Base-by-base conservation (phyloP, 2,797 vertebrate species). In the Chrosomus eos region DNA sequence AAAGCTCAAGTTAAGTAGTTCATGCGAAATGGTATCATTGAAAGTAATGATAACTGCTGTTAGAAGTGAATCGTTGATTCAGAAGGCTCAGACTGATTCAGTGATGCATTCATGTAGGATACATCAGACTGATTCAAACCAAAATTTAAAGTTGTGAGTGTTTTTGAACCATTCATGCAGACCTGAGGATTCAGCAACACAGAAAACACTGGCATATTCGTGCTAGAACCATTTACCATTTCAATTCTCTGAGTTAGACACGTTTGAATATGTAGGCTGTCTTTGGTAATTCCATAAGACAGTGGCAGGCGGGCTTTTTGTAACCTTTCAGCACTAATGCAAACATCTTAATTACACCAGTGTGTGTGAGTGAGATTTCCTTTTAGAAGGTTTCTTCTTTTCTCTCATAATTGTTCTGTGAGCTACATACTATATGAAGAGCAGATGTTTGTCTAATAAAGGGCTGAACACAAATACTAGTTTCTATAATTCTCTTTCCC, bases 381-480 rank as follows among this genome's bases (percentile, higher is more conserved):
- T 86, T 85, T 86, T 48, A 55, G 84, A 78, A 68, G 77, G 76
- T 83, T 85, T 83, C 72, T 85, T 80, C 36, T 85, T 86, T 85
- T 81, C 23, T 40, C 62, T 80, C 33, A 1, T 58, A 33, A 38
- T 68, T 53, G 21, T 68, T 62, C 38, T 14, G 62, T 23, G 53
- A 40, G 75, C 45, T 67, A 53, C 64, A 8, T 80, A 67, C 31
- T 85, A 74, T 86, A 81, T 79, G 38, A 66, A 66, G 78, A 88
- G 73, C 83, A 87, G 77, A 84, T 83, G 85, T 88, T 84, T 79
- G 72, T 81, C 74, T 84, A 78, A 31, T 33, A 72, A 75, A 72
- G 60, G 67, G 40, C 45, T 79, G 73, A 76, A 84, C 48, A 58
- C 51, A 66, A 79, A 82, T 85, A 84, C 75, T 66, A 23, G 8